Evolutionary conservation across 2,113 vertebrate genomes (phyloP).

Genomic region (Rhinichthys klamathensis): DNA sequence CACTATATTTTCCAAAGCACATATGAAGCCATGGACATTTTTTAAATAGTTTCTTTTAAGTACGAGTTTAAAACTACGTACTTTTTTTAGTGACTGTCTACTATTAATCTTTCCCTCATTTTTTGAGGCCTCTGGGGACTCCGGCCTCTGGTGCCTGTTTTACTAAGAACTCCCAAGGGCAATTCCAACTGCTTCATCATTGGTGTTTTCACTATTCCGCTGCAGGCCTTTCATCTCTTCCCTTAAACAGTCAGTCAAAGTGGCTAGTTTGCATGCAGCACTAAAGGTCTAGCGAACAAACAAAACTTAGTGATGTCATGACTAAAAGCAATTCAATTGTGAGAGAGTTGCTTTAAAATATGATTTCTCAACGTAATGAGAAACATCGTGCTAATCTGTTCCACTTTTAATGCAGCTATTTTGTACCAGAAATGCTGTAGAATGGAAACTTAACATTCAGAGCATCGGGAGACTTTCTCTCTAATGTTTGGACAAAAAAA

Average conservation of each 20-base stretch:
- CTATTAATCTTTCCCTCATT: background rate
- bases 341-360: slow-evolving; percentile 5
- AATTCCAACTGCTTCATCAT: background rate
- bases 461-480: background rate
- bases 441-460: slow-evolving; percentile 7
- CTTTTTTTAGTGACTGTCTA: background rate
- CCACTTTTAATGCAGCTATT: background rate
- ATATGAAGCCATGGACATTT: background rate
- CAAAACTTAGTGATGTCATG: background rate
- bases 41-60: slow-evolving; percentile 6
- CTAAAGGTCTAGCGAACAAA: background rate
- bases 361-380: background rate
- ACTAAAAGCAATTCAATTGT: background rate
- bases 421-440: background rate
- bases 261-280: background rate
- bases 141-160: background rate
- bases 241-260: background rate
- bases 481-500: background rate
- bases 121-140: slow-evolving; percentile 6
- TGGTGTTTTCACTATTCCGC: background rate
- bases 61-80: background rate
- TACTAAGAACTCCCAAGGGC: background rate
- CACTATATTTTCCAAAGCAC: background rate
- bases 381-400: background rate
- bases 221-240: background rate